Percentiles rank a stretch among this genome's conserved stretches.
Evolutionary conservation across 1,140 invertebrate genomes (phyloP).

Genomic region (Temnothorax longispinosus): DNA sequence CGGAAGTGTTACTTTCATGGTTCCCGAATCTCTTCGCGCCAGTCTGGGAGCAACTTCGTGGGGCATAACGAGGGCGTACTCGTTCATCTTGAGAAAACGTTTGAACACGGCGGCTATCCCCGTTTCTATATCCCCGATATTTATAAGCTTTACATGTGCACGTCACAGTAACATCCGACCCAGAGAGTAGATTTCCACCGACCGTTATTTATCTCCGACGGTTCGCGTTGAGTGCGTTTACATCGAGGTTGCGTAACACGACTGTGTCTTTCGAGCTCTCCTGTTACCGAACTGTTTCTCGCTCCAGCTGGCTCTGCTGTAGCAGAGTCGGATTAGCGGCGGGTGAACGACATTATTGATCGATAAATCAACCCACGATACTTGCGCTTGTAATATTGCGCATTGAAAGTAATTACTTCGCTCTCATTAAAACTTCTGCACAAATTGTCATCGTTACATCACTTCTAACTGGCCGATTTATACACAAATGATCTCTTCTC

Average conservation of each 20-base stretch:
- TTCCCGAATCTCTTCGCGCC: slow-evolving; percentile 81
- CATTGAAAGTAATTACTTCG: not conserved
- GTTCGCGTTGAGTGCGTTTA: slow-evolving; percentile 34
- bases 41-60: slow-evolving; percentile 76
- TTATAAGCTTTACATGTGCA: not conserved
- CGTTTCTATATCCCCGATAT: not conserved
- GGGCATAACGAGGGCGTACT: slow-evolving; percentile 78
- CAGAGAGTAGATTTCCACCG: not conserved
- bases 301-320: not conserved
- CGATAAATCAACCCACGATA: slow-evolving; percentile 11
- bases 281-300: not conserved
- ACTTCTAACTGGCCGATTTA: not conserved
- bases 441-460: not conserved
- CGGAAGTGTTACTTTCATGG: slow-evolving; percentile 80
- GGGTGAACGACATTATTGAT: slow-evolving; percentile 25
- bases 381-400: not conserved
- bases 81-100: slow-evolving; percentile 75
- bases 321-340: not conserved
- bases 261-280: not conserved
- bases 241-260: slow-evolving; percentile 47
- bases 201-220: slow-evolving; percentile 28
- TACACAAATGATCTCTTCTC: not conserved
- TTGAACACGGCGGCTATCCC: not conserved
- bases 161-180: not conserved
- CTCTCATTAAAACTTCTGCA: slow-evolving; percentile 4